Percentiles rank a stretch among this genome's conserved stretches.
phyloP scores from a whole-genome alignment of 2,113 vertebrate species.

The Caretta caretta region DNA sequence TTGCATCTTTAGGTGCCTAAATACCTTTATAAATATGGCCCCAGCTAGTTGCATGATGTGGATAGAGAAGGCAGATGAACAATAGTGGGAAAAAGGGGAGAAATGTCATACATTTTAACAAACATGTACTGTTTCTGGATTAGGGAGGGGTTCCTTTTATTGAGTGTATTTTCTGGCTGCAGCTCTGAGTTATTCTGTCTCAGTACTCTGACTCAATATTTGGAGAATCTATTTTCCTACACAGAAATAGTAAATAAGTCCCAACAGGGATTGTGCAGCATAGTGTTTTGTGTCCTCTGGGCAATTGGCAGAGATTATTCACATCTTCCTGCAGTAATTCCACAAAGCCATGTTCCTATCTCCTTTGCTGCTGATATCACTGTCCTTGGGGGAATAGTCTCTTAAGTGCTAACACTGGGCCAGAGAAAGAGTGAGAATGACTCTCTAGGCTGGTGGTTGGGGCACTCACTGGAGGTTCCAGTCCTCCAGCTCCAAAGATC shows the following conservation, averaged over 20 bases:
- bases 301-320: not conserved
- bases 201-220: not conserved
- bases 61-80: not conserved
- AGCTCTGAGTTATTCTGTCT: slow-evolving; percentile 1
- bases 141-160: slow-evolving; percentile 7
- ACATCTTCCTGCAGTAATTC: not conserved
- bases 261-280: not conserved
- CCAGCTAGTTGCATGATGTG: not conserved
- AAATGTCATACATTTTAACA: not conserved
- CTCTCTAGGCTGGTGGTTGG: not conserved
- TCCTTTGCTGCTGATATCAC: not conserved
- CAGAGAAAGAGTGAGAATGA: not conserved
- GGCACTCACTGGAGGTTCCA: not conserved
- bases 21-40: not conserved
- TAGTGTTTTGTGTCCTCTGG: not conserved
- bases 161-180: not conserved
- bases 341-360: not conserved
- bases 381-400: not conserved
- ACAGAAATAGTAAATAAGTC: not conserved
- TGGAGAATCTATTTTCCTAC: not conserved
- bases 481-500: not conserved
- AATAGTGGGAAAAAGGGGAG: not conserved
- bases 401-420: not conserved
- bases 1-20: not conserved
- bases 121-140: not conserved